Evolutionary conservation across 2,888 invertebrate species (phyloP), one percentile per base, ranked within the genome.

Genomic region (Pimpla rufipes): DNA sequence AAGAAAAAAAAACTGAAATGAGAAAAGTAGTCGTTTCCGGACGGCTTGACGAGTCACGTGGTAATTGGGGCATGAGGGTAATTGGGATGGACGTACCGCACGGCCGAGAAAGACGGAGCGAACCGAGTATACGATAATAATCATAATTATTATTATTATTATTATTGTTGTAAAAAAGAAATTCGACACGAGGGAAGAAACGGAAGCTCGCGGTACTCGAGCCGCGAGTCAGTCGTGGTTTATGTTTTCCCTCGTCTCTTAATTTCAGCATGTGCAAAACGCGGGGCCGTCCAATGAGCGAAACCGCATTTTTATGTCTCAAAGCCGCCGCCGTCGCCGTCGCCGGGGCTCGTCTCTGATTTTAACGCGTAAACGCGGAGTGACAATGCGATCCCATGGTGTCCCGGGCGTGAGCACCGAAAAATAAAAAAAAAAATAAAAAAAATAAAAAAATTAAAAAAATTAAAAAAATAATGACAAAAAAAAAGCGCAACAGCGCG

Each of bases 51-150:
- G 80, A 83, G 80, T 83, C 83, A 83, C 80, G 80, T 80, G 77
- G 80, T 83, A 83, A 83, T 80, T 83, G 77, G 83, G 83, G 83
- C 77, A 84, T 79, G 80, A 84, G 80, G 80, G 83, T 84, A 84
- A 84, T 84, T 84, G 83, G 83, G 83, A 84, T 84, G 80, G 83
- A 80, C 83, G 80, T 78, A 80, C 52, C 52, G 83, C 50, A 50
- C 70, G 74, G 64, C 73, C 68, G 74, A 81, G 74, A 78, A 80
- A 74, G 77, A 66, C 67, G 78, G 77, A 76, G 64, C 50, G 21
- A 55, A 75, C 62, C 50, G 45, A 42, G 29, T n/a, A n/a, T n/a
- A 77, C 35, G 13, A 77, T 59, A 67, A 52, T 80, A 73, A 79
- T 73, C 55, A 79, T 79, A 79, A 66, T 35, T 68, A 79, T 62